These are phyloP conservation scores for Stomorhina lunata DNA, from an alignment of 2,888 invertebrate species.

Conservation along the genomic window DNA sequence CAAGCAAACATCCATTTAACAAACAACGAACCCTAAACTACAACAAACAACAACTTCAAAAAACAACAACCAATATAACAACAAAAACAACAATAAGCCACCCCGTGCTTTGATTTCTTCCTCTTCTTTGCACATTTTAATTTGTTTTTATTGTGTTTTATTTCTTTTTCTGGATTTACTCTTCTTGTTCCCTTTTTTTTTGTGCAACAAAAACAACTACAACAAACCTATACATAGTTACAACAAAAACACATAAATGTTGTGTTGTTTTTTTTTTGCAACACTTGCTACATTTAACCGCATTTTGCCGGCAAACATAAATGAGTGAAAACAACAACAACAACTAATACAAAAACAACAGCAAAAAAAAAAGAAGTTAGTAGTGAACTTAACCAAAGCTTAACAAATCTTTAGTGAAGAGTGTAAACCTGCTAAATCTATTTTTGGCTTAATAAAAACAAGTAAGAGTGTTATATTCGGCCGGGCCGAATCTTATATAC, in stretches of 20 bases:
- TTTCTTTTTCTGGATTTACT: background rate
- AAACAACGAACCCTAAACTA: conserved; percentile 48
- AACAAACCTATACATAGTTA: too few relatives aligned
- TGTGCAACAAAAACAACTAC: too few relatives aligned
- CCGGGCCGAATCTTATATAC: too few relatives aligned
- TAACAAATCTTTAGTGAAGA: too few relatives aligned
- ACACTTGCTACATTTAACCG: conserved; percentile 64
- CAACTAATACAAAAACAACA: conserved; percentile 22
- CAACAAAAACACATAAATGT: background rate
- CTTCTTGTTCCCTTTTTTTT: conserved; percentile 1
- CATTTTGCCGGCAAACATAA: conserved; percentile 64
- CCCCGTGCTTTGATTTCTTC: conserved; percentile 56
- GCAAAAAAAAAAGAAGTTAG: conserved; percentile 13
- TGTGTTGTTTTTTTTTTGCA: conserved; percentile 36
- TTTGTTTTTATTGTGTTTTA: conserved; percentile 43
- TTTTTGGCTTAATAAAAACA: too few relatives aligned
- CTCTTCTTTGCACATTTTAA: conserved; percentile 28
- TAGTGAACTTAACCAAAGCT: conserved; percentile 33
- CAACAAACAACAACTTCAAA: background rate
- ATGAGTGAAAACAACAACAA: conserved; percentile 34
- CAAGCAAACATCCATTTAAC: conserved; percentile 34
- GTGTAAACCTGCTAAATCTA: too few relatives aligned
- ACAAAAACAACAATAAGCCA: conserved; percentile 27
- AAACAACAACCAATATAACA: background rate
- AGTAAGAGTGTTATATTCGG: too few relatives aligned